Base-by-base conservation (phyloP, 53 echinoderm and acorn worm genomes). In the Mesocentrotus franciscanus region DNA sequence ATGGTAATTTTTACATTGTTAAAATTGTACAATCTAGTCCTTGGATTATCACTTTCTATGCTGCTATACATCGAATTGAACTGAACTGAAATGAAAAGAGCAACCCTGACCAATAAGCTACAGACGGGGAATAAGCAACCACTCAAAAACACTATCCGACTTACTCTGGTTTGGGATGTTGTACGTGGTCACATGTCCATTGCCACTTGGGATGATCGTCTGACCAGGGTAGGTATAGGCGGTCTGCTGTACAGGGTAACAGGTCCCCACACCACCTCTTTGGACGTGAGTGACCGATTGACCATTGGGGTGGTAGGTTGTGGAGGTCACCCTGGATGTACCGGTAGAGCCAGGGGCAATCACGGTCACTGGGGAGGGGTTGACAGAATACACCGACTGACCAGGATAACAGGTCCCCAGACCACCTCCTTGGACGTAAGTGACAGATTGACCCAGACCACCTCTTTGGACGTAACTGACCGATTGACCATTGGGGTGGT, bases 191-290 rank as follows among this genome's bases (percentile, higher is more conserved):
- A 56, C 70, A n/a, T 49, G 4, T 78, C 79, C 94, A 33, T 61
- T 78, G 61, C 81, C 30, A 30, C 20, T 60, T 26, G 56, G 60
- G 87, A 85, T 12, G 95, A 85, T 49, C 2, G 94, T 92, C 92
- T 97, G 97, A 8, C 97, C 97, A 24, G 96, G 97, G 94, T 97
- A 97, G 33, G 96, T 58, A 57, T 97, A 97, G 26, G 96, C 95
- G 1, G 96, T 96, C 76, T 95, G 96, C 97, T 97, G 97, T 2
- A 95, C 95, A 9, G 97, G 97, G 95, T 97, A 97, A 15, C n/a
- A 87, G 27, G 57, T 87, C 42, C 35, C 20, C 22, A 33, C 11
- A 17, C 92, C 39, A 15, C 68, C 68, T 32, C 71, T 33, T 35
- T 64, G 39, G 35, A 92, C 36, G 4, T 61, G 24, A 30, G 68